These are phyloP conservation scores for Nomada goodeniana DNA, from an alignment of 2,888 invertebrate species.

Conservation along the genomic window DNA sequence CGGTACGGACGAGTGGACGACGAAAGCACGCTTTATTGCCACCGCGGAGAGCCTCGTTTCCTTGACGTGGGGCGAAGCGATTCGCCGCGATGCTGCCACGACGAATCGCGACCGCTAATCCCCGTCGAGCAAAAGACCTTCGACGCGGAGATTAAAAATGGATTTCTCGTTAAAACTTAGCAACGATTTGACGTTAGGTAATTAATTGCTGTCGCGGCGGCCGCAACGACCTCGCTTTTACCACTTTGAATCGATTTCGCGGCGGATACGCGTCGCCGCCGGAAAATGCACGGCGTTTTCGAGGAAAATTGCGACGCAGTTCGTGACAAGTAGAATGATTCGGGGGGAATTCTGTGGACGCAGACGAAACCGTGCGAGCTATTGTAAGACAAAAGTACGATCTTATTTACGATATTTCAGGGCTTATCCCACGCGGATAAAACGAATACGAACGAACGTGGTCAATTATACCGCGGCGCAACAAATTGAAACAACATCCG, in stretches of 20 bases:
- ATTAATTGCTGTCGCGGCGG: slow-evolving; percentile 26
- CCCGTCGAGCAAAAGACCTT: background rate
- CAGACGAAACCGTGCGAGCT: no score
- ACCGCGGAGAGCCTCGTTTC: slow-evolving; percentile 46
- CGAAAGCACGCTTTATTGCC: slow-evolving; percentile 62
- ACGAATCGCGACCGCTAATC: slow-evolving; percentile 13
- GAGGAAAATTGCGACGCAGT: background rate
- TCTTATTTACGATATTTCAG: no score
- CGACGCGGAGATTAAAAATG: slow-evolving; percentile 22
- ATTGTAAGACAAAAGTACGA: no score
- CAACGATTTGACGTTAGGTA: slow-evolving; percentile 17
- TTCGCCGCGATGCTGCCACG: slow-evolving; percentile 28
- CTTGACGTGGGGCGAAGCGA: slow-evolving; percentile 35
- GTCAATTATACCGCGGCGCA: slow-evolving; percentile 68
- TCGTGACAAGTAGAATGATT: background rate
- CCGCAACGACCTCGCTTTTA: background rate
- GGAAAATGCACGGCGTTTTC: background rate
- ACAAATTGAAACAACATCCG: slow-evolving; percentile 65
- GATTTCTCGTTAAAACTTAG: slow-evolving; percentile 38
- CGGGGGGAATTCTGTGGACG: background rate
- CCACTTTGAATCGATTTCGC: slow-evolving; percentile 14
- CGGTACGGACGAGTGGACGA: slow-evolving; percentile 57
- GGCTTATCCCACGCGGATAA: no score
- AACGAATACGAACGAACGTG: slow-evolving; percentile 26
- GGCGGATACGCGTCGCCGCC: background rate